Conservation (phyloP, 2,888 invertebrate species). For the Lochmaea capreae region DNA sequence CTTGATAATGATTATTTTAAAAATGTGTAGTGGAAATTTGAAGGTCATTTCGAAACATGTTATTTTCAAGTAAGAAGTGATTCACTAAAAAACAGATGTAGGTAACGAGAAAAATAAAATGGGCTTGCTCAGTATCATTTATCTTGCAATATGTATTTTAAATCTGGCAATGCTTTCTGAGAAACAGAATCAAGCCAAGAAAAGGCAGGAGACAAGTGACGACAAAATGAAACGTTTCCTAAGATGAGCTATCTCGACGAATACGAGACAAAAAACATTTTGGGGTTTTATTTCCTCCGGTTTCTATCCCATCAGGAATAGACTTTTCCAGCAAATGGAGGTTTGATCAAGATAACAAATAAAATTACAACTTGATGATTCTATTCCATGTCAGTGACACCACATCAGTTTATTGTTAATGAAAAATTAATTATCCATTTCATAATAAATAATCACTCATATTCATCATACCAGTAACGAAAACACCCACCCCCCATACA, state of each 20-base stretch:
- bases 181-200: slow-evolving; percentile 21
- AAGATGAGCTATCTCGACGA: slow-evolving; percentile 8
- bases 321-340: neutral
- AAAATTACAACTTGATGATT: neutral
- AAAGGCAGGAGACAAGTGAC: slow-evolving; percentile 15
- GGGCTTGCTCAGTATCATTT: too few species aligned
- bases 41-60: neutral
- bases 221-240: slow-evolving; percentile 22
- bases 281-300: slow-evolving; percentile 9
- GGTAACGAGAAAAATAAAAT: neutral
- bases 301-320: neutral
- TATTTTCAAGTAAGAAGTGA: neutral
- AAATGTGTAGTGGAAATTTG: too few species aligned
- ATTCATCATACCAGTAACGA: too few species aligned
- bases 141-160: too few species aligned
- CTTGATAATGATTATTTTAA: too few species aligned
- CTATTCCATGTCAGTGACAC: too few species aligned
- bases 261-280: slow-evolving; percentile 1
- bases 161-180: neutral
- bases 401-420: too few species aligned
- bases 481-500: too few species aligned
- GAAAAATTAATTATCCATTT: too few species aligned
- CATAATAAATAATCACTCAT: too few species aligned
- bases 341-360: neutral
- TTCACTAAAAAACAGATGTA: neutral